Conservation (phyloP, 2,797 vertebrate species). For the Nothura maculosa region DNA sequence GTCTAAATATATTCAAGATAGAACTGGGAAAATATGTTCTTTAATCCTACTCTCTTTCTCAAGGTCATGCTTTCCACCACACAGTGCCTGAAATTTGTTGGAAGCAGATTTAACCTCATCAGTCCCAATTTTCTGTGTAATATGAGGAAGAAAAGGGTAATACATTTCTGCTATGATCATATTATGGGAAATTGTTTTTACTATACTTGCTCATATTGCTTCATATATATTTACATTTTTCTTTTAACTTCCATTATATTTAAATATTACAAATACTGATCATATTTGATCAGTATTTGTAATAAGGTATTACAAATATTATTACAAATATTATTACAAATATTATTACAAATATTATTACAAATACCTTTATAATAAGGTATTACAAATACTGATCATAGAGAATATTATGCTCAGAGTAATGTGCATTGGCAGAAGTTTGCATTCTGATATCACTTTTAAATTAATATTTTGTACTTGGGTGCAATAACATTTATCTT, state of each 20-base stretch:
- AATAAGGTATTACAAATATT: no score
- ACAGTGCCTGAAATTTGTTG: neutral
- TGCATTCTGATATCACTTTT: neutral
- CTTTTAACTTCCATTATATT: neutral
- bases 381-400: neutral
- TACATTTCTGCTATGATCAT: neutral
- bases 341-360: no score
- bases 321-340: no score
- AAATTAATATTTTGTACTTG: neutral
- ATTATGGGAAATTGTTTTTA: neutral
- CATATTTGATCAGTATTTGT: no score
- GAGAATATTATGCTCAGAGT: neutral
- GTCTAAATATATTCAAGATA: neutral
- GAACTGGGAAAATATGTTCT: neutral
- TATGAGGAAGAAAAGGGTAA: neutral
- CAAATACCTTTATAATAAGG: no score
- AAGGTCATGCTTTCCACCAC: neutral
- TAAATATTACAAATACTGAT: neutral
- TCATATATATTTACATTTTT: neutral
- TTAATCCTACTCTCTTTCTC: no score
- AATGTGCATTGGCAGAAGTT: fast-evolving
- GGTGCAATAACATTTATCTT: neutral
- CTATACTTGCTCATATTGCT: neutral
- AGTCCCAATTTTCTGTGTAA: neutral
- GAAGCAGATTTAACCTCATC: neutral